Base-by-base conservation (phyloP, 1,140 invertebrate species). In the Eumaeus atala region DNA sequence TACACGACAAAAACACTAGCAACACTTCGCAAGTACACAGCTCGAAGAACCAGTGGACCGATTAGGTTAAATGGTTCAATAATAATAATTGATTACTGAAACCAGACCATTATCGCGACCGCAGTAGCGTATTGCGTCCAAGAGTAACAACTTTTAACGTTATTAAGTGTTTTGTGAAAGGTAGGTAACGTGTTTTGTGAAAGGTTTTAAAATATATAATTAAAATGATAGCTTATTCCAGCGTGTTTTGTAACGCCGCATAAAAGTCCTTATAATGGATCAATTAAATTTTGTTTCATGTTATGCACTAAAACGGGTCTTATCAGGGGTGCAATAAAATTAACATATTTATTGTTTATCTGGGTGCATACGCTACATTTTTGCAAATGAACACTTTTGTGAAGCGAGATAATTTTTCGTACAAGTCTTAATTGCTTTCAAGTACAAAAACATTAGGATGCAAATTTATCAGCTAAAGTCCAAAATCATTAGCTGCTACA, bases 111-210 rank as follows among this genome's bases (percentile, higher is more conserved):
- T 44, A 44, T 44, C 40, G 40, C 12, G 14, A 17, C 9, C 40
- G n/a, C n/a, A n/a, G n/a, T n/a, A n/a, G n/a, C n/a, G 40, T 16
- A 44, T 44, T 44, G 40, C 40, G 40, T 44, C 40, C 40, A 44
- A 44, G 40, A 44, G 17, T 44, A 44, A 44, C 40, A 44, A 44
- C 40, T 44, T 44, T 44, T 44, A 44, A 8, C 40, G 40, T 17
- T 44, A 28, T 28, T 17, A 44, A 9, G 9, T 6, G 5, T 14
- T 17, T 17, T 14, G 40, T 44, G 40, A 44, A 44, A 44, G 40
- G 40, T 28, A 28, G 14, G 16, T 44, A 44, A 44, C 40, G 17
- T 16, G 21, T 28, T 28, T 28, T 16, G 40, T 44, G 40, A 44
- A 44, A 44, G 40, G 40, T 16, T 44, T 44, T 16, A 44, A 44